A percentile compares a stretch with the other conserved stretches of the same genome.
Conservation (phyloP, 2,113 vertebrate species). For the Atlantisia rogersi region DNA sequence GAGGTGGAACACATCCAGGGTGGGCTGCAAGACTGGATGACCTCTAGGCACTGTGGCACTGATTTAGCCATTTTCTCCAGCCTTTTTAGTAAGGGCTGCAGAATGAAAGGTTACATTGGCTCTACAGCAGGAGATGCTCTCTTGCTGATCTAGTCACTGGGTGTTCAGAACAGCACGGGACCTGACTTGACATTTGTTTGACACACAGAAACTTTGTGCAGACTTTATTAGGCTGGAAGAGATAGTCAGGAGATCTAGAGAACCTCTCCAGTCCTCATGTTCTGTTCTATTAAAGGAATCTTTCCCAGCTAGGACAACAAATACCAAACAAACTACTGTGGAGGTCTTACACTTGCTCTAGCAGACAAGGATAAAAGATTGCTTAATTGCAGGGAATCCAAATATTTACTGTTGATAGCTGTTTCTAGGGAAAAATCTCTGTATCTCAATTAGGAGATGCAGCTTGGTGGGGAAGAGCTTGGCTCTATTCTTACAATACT, state of each 20-base stretch:
- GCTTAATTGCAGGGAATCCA: background rate
- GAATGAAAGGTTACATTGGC: background rate
- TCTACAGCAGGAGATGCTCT: background rate
- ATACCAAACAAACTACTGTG: background rate
- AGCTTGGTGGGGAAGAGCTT: background rate
- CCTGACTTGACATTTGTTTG: background rate
- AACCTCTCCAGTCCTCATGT: background rate
- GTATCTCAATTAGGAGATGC: rapidly evolving
- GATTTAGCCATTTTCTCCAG: background rate
- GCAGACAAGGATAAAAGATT: background rate
- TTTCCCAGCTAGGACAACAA: background rate
- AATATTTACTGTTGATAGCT: background rate
- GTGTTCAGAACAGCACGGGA: background rate
- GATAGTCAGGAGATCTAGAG: background rate
- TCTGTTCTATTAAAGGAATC: background rate
- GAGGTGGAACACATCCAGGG: rapidly evolving
- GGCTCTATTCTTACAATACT: background rate
- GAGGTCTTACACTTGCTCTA: background rate
- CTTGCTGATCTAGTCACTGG: background rate
- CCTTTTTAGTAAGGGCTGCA: background rate
- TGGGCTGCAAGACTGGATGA: background rate
- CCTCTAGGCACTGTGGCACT: rapidly evolving
- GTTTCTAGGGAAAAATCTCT: background rate
- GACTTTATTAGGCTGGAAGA: background rate
- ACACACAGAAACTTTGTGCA: background rate